Base-by-base conservation (phyloP, 2,797 vertebrate species). In the Lophura swinhoii region DNA sequence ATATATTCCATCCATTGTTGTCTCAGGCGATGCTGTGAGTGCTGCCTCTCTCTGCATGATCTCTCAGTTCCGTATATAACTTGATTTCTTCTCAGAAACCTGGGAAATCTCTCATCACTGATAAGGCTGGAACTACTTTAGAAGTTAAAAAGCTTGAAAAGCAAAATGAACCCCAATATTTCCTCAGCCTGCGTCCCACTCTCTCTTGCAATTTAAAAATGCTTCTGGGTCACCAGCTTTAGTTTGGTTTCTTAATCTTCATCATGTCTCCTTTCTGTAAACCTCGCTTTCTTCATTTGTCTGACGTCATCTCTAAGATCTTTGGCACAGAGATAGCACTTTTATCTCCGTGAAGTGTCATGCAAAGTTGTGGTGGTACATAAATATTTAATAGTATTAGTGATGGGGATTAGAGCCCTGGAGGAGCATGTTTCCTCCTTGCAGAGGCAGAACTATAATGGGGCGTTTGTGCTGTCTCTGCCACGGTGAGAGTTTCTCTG, bases 351-450 rank as follows among this genome's bases (percentile, higher is more conserved):
- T 37, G 59, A 79, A 87, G 68, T 81, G 82, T 81, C 67, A 60
- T 31, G 35, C 67, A 81, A 89, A 84, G 68, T 76, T 93, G 41
- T 62, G 92, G 67, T 67, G 53, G 59, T n/a, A 60, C 0, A 28
- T 96, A 84, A 96, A 95, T 94, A 95, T 95, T 95, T 96, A 91
- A 95, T 95, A 92, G 75, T 93, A 94, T 83, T 91, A 92, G 53
- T n/a, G 76, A 78, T 86, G 76, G 78, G 80, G 82, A 56, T 87
- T 37, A 55, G 58, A 84, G 82, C 94, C 87, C 81, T 94, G 63
- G 72, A 91, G 82, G 76, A 91, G 55, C 0, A 0, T 9, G 37
- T 35, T 55, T 90, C 31, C 41, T 91, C 41, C 29, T 51, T 87
- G 75, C 63, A 94, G 44, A 63, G 16, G 24, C 7, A 46, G 87